Conservation (phyloP, 2,113 vertebrate species). For the Aspidoscelis tigris region DNA sequence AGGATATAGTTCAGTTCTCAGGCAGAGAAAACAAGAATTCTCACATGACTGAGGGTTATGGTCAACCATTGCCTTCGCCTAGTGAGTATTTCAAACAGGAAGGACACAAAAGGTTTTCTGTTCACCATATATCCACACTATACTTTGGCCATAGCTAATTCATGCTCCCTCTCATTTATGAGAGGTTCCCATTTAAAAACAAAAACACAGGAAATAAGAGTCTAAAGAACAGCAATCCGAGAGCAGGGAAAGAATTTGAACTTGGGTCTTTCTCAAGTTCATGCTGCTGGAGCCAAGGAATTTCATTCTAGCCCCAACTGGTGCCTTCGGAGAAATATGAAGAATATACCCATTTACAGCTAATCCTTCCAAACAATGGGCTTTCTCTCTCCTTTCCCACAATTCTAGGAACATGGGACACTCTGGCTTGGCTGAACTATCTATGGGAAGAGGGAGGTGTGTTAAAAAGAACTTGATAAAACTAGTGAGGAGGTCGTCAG, state of each 20-base stretch:
- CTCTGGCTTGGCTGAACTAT: neutral
- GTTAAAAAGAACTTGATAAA: neutral
- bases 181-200: neutral
- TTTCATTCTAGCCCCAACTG: neutral
- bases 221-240: no score
- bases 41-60: neutral
- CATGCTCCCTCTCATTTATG: neutral
- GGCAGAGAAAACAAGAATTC: neutral
- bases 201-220: neutral
- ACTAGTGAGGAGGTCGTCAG: neutral
- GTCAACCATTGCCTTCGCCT: neutral
- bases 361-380: neutral
- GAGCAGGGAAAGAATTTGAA: neutral
- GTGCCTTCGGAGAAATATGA: neutral
- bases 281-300: neutral
- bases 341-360: neutral
- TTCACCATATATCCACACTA: neutral
- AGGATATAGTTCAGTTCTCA: neutral
- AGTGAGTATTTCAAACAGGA: neutral
- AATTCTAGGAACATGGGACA: neutral
- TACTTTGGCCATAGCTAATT: neutral
- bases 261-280: neutral
- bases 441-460: neutral
- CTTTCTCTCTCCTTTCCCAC: neutral
- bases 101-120: neutral